Base-by-base conservation (phyloP, 2,797 vertebrate species). In the Karalla daura region DNA sequence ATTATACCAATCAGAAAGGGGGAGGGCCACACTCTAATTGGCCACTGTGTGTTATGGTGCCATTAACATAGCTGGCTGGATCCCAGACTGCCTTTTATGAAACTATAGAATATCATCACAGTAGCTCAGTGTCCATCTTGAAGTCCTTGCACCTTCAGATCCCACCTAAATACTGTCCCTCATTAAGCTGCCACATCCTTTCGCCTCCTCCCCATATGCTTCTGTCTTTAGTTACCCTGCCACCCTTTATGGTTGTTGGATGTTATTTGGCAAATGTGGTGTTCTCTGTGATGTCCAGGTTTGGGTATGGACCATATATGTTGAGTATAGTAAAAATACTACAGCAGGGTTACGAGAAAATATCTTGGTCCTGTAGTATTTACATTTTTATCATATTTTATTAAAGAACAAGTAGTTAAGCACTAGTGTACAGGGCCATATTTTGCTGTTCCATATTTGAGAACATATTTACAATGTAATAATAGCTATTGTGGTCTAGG, bases 151-250 rank as follows among this genome's bases (percentile, higher is more conserved):
- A 55, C 61, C 69, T 78, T 73, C 63, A 33, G 4, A 61, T 17
- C 70, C 28, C 33, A 53, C 37, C 36, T 52, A 25, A 63, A 62
- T 68, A 36, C 12, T 5, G 28, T 23, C 36, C 25, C 24, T 77
- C 64, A 63, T 76, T 65, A 81, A 32, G 24, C 44, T 70, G 40
- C 80, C 44, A 35, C 66, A 58, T 76, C 59, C 33, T 24, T 55
- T 39, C 1, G 15, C 20, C 46, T 39, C 3, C 0, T 62, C 53
- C 40, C 49, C 35, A 37, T 54, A 20, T 59, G 60, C 58, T 49
- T 67, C 30, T 13, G n/a, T 54, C 15, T 68, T n/a, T n/a, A n/a
- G n/a, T n/a, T n/a, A n/a, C n/a, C n/a, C n/a, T n/a, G n/a, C n/a
- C n/a, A n/a, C n/a, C n/a, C 56, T 18, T 60, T n/a, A 70, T 17